phyloP scores from a whole-genome alignment of 1,140 invertebrate genomes.

The Hormaphis cornu region DNA sequence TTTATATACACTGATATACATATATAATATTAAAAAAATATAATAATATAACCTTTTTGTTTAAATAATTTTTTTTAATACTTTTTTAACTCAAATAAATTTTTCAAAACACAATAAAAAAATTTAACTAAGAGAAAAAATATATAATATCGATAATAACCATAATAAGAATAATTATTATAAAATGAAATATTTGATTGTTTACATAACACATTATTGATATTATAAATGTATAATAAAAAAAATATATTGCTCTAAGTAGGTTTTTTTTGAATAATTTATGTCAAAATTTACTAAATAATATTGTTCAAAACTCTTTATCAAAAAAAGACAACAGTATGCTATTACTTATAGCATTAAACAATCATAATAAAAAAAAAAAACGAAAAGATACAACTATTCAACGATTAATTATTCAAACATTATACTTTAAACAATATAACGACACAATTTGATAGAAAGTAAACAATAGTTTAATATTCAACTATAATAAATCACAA shows the following conservation, averaged over 20 bases:
- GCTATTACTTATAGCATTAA: not conserved
- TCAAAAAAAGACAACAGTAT: not conserved
- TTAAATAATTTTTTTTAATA: not conserved
- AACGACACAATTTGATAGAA: constrained; percentile 29
- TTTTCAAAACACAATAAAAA: constrained; percentile 23
- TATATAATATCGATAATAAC: not conserved
- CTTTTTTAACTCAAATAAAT: constrained; percentile 15
- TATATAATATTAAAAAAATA: too few relatives aligned
- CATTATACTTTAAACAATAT: constrained; percentile 28
- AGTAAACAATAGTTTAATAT: constrained; percentile 29
- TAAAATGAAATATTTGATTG: constrained; percentile 22
- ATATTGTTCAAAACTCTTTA: constrained; percentile 11
- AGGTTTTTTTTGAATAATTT: not conserved
- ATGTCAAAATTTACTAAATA: not conserved
- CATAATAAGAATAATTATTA: constrained; percentile 2
- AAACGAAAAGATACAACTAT: constrained; percentile 18
- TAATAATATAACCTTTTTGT: not conserved
- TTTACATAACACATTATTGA: not conserved
- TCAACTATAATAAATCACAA: constrained; percentile 31
- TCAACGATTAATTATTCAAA: constrained; percentile 31
- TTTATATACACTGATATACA: not conserved
- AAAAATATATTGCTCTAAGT: constrained; percentile 5
- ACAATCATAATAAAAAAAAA: not conserved
- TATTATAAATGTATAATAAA: not conserved
- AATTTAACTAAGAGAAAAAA: not conserved